Evolutionary conservation across 2,888 invertebrate species (phyloP).

Genomic region (Drosophila limbata): DNA sequence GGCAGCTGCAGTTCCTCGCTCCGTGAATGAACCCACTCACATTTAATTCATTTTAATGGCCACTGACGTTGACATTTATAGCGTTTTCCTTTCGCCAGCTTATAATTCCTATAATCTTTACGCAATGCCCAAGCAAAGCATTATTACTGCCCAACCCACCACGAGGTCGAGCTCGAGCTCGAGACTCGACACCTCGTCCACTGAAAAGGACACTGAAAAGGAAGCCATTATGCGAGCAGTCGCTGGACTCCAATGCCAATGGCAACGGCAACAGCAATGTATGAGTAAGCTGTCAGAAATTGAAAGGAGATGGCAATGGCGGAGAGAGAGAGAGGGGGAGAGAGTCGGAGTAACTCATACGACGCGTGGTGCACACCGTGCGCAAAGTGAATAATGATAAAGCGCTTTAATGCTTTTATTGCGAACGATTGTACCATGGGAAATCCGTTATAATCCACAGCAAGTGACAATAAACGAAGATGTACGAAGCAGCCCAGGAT

Average conservation of each 20-base stretch:
- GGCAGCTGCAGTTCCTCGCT: not conserved
- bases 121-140: constrained; percentile 52
- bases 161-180: not conserved
- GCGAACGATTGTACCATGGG: constrained; percentile 75
- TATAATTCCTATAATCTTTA: constrained; percentile 78
- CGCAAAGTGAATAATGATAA: constrained; percentile 82
- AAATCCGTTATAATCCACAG: constrained; percentile 82
- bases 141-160: constrained; percentile 16
- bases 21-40: constrained; percentile 31
- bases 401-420: constrained; percentile 81
- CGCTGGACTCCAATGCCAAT: constrained; percentile 10
- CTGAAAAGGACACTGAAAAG: constrained; percentile 30
- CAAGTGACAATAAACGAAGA: constrained; percentile 79
- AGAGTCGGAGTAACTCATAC: constrained; percentile 54
- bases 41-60: constrained; percentile 76
- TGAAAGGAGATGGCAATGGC: not conserved
- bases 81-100: constrained; percentile 60
- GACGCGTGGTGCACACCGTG: constrained; percentile 62
- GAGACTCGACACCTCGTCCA: constrained; percentile 25
- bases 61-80: constrained; percentile 79
- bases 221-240: constrained; percentile 43
- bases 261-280: not conserved
- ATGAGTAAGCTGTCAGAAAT: constrained; percentile 18
- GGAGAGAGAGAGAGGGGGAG: not conserved
- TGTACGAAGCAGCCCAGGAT: constrained; percentile 37